A percentile compares a stretch with the other conserved stretches of the same genome.
Conservation (phyloP, 2,113 vertebrate species). For the Psilopogon haemacephalus region DNA sequence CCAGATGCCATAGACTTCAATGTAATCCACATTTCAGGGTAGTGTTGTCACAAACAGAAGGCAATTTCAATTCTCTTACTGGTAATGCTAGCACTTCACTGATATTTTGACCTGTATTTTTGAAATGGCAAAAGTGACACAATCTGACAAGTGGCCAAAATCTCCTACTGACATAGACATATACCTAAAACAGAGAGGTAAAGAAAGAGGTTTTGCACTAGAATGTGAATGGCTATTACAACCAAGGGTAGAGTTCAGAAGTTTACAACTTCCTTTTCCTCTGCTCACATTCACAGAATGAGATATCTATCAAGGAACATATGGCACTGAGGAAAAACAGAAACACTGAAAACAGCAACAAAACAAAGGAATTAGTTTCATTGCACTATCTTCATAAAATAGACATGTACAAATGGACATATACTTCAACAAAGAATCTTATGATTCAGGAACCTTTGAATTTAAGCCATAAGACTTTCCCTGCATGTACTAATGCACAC, state of each 20-base stretch:
- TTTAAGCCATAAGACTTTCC: background rate
- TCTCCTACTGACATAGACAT: background rate
- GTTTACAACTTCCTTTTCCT: background rate
- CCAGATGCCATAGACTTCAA: background rate
- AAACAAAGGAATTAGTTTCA: background rate
- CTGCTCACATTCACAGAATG: background rate
- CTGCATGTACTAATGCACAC: background rate
- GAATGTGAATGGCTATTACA: background rate
- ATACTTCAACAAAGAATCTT: background rate
- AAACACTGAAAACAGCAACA: background rate
- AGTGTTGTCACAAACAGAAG: slow-evolving; percentile 37
- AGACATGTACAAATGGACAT: background rate
- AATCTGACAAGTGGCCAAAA: slow-evolving; percentile 23
- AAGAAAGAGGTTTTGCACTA: background rate
- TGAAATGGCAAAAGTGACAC: background rate
- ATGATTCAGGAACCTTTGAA: background rate
- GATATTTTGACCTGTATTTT: slow-evolving; percentile 27
- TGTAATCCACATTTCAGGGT: background rate
- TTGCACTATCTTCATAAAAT: background rate
- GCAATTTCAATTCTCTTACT: slow-evolving; percentile 28
- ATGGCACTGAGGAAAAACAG: background rate
- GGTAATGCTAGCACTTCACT: background rate
- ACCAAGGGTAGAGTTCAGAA: background rate
- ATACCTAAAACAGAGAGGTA: background rate
- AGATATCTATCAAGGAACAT: background rate